Base-by-base conservation (phyloP, 2,797 vertebrate species). In the Anolis apletophallus region DNA sequence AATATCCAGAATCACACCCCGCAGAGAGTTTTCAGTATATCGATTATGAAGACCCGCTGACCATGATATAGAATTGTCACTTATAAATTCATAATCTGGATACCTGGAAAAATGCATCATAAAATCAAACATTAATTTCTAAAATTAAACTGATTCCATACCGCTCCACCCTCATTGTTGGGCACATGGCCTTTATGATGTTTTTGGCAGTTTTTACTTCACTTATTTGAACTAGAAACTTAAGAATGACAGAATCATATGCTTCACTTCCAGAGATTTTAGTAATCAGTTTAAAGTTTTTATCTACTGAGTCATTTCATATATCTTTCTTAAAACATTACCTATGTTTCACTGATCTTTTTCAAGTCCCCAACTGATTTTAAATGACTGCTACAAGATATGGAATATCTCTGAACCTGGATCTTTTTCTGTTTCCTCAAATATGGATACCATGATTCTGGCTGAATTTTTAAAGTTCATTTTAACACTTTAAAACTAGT, bases 51-150 rank as follows among this genome's bases (percentile, higher is more conserved):
- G 97, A 81, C 98, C 98, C 1, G 99, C 99, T 29, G 99, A 99
- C 98, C 98, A 99, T 23, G 99, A 99, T 95, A 99, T 99, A 94
- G 98, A 99, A 95, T 99, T 99, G 94, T 99, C 99, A 83, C 98
- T 99, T 95, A 99, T 99, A 96, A 99, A 99, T 95, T 99, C 98
- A 0, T 99, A 99, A 88, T 97, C 97, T 52, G 98, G 97, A 88
- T 99, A 99, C 96, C 99, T 99, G 93, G 81, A 88, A 92, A 88
- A 94, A 92, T 54, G 3, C 26, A 46, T 59, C 54, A 78, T 21
- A 79, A 40, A n/a, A 83, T 87, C n/a, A 83, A 29, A 14, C 13
- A 40, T 83, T 26, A 11, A 17, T 36, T 50, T 87, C 36, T 84
- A 64, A 69, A 78, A 57, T 69, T 29, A 69, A 36, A 68, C 29